These are phyloP conservation scores for Sarcophaga peregrina DNA, from an alignment of 1,140 invertebrate species.

Conservation along the genomic window DNA sequence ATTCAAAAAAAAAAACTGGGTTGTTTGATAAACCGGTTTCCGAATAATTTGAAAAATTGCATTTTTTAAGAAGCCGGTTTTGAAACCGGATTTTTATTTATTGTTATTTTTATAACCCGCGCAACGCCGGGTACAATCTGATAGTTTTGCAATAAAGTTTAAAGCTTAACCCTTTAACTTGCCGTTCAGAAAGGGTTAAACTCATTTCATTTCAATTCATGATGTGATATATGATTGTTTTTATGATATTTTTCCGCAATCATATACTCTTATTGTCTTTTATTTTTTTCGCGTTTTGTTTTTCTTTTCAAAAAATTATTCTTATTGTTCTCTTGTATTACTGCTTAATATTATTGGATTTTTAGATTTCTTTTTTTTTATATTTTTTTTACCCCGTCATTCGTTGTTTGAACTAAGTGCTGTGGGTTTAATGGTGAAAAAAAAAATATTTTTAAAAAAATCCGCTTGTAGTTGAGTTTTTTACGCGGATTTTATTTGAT, in stretches of 20 bases:
- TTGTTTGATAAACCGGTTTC: too few species aligned
- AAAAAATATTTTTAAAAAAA: constrained; percentile 4
- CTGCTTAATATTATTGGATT: constrained; percentile 14
- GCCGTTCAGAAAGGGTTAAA: not conserved
- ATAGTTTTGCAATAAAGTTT: too few species aligned
- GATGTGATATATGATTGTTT: not conserved
- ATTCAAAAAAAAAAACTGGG: too few species aligned
- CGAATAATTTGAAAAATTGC: too few species aligned
- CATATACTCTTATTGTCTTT: not conserved
- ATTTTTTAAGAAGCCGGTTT: too few species aligned
- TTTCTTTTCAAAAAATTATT: constrained; percentile 1
- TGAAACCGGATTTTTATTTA: too few species aligned
- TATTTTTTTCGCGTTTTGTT: not conserved
- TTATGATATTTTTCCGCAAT: not conserved
- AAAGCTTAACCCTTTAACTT: not conserved
- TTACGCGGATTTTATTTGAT: constrained; percentile 5
- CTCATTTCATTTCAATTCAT: not conserved
- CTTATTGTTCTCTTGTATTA: constrained; percentile 12
- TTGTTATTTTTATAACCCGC: too few species aligned
- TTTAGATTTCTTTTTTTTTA: not conserved
- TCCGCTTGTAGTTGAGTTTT: not conserved
- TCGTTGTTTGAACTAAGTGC: not conserved
- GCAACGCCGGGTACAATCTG: too few species aligned
- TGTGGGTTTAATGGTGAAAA: not conserved
- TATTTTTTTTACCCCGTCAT: not conserved